These are phyloP conservation scores for mouse (Mus musculus) DNA, from an alignment of 2,113 vertebrate species.

Conservation along the genomic window DNA sequence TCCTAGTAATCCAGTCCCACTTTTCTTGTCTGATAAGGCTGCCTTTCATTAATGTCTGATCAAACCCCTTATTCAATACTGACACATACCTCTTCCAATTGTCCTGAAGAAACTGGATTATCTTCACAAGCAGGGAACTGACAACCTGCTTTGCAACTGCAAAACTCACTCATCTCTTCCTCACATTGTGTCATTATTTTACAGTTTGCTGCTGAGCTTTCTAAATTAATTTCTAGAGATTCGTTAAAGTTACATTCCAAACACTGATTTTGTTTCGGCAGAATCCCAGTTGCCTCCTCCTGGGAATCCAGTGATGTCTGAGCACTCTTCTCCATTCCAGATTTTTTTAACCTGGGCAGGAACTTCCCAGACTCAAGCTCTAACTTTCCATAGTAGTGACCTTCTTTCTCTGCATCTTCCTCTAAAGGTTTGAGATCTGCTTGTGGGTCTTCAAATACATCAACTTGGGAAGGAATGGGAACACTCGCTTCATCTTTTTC, in stretches of 20 bases:
- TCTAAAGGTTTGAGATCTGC: slow-evolving; percentile 98
- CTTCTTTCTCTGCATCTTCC: slow-evolving; percentile 98
- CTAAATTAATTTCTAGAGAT: slow-evolving; percentile 86
- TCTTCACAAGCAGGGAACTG: slow-evolving; percentile 91
- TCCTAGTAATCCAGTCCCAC: background rate
- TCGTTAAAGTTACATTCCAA: slow-evolving; percentile 91
- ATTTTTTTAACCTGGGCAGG: slow-evolving; percentile 96
- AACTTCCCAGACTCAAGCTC: slow-evolving; percentile 99
- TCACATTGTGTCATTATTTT: slow-evolving; percentile 90
- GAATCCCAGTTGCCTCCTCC: slow-evolving; percentile 92
- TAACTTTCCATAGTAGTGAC: slow-evolving; percentile 97
- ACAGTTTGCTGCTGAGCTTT: slow-evolving; percentile 88
- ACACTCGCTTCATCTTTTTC: slow-evolving; percentile 95
- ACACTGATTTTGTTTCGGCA: slow-evolving; percentile 91
- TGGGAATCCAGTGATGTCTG: slow-evolving; percentile 99
- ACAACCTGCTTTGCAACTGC: slow-evolving; percentile 89
- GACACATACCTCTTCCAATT: slow-evolving; percentile 91
- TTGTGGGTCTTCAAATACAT: slow-evolving; percentile 96
- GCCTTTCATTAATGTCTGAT: background rate
- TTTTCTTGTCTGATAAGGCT: background rate
- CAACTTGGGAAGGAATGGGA: slow-evolving; percentile 90
- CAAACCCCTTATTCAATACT: background rate
- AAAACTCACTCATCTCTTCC: slow-evolving; percentile 86
- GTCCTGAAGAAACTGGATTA: slow-evolving; percentile 89
- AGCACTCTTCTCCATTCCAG: slow-evolving; percentile 99